Evolutionary conservation across 1,140 invertebrate genomes (phyloP).

Genomic region (Aphelenchoides fujianensis): DNA sequence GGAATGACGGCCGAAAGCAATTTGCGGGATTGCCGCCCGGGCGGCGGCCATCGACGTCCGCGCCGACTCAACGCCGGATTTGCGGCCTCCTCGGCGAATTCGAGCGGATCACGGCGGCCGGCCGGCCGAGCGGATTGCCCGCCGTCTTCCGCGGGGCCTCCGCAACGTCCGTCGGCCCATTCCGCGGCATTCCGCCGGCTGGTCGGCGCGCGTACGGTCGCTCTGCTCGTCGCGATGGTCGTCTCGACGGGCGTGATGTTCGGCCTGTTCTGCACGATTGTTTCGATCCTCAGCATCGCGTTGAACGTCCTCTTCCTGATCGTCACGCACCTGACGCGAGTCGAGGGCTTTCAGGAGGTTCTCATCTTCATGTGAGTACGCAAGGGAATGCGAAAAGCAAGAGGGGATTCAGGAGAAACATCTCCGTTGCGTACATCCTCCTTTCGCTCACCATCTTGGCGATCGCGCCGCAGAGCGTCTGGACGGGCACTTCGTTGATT

Average conservation of each 20-base stretch:
- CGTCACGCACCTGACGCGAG: constrained; percentile 29
- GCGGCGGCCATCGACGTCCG: too few relatives aligned
- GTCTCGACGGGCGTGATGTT: background rate
- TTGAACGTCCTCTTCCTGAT: constrained; percentile 31
- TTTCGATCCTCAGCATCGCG: constrained; percentile 28
- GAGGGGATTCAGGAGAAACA: too few relatives aligned
- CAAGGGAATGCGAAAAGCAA: too few relatives aligned
- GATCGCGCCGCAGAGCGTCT: constrained; percentile 26
- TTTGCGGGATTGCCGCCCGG: too few relatives aligned
- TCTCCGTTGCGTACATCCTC: constrained; percentile 33
- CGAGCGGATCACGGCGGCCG: background rate
- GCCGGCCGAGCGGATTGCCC: background rate
- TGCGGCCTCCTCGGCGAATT: background rate
- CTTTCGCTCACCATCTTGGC: constrained; percentile 23
- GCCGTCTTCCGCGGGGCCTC: background rate
- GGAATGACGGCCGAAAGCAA: too few relatives aligned
- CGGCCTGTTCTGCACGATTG: constrained; percentile 22
- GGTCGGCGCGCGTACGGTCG: background rate
- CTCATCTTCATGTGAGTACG: constrained; percentile 31
- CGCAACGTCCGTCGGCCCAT: background rate
- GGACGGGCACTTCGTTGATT: constrained; percentile 17
- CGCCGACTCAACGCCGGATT: background rate
- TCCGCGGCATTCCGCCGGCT: background rate
- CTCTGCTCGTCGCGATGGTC: background rate
- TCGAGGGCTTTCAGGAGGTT: constrained; percentile 41